Evolutionary conservation across 2,888 invertebrate genomes (phyloP), one percentile per base, ranked within the genome.

Genomic region (Amphipoea lucens): DNA sequence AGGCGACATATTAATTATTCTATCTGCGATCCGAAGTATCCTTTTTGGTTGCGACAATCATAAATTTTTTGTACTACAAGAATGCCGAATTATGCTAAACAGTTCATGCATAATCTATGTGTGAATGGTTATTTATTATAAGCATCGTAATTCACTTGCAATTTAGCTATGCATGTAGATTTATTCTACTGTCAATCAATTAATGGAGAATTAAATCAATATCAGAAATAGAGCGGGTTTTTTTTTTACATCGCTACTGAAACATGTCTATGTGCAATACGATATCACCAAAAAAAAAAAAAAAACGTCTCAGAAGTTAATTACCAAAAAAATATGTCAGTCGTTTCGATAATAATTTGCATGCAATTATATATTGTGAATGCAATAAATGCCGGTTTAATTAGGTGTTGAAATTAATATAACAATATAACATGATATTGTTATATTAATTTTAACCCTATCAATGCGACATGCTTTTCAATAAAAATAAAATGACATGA

Each of bases 11-110:
- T 91, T 90, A 6, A 85, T 83, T 88, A 92, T 92, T 91, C 92
- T 74, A 20, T 75, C 63, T 72, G 84, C 83, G 81, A 74, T 67
- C 74, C 75, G 76, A 74, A 87, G 82, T 87, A 89, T 90, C 87
- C 88, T 89, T 88, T 87, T 89, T 76, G 79, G 85, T 80, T 78
- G 86, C 57, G 79, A 82, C 88, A 79, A 78, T 78, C 81, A 42
- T 88, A 83, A 45, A 73, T 89, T 91, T 91, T 91, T 91, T 89
- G 83, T 84, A 80, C 81, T 78, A 78, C 81, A 85, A 78, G 88
- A 89, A 89, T 88, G 88, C 90, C 87, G 82, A 90, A 89, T 92
- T 91, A 93, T 89, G 87, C 86, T 83, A 89, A 91, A 77, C 67
- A 71, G 80, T 23, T 77, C 88, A 86, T 90, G 84, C 82, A 87